Evolutionary conservation across 2,888 invertebrate species (phyloP).

Genomic region (Oscheius sp.): DNA sequence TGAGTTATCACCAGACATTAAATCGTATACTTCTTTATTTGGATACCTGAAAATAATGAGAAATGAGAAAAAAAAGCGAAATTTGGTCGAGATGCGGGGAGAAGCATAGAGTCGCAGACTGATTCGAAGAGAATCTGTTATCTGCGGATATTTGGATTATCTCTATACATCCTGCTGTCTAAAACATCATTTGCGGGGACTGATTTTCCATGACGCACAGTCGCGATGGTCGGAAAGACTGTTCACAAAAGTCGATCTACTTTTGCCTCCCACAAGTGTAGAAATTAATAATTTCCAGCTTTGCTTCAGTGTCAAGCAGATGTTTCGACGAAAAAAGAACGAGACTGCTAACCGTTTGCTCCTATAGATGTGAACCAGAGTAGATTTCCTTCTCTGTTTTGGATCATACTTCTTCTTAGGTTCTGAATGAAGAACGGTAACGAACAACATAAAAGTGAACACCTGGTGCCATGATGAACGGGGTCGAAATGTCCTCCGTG

Average conservation of each 20-base stretch:
- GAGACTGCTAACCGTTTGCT: neutral
- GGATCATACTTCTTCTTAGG: neutral
- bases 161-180: neutral
- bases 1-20: neutral
- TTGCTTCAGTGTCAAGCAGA: neutral
- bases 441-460: neutral
- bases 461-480: neutral
- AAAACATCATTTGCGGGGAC: neutral
- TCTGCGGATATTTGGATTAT: slow-evolving; percentile 7
- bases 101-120: neutral
- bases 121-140: neutral
- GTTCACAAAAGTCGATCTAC: neutral
- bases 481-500: neutral
- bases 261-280: neutral
- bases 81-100: neutral
- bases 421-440: neutral
- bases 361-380: slow-evolving; percentile 4
- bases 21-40: neutral
- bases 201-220: too few relatives aligned
- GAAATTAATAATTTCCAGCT: neutral
- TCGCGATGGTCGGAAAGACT: too few relatives aligned
- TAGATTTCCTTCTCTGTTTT: neutral
- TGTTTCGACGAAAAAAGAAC: slow-evolving; percentile 4
- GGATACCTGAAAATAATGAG: neutral
- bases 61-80: neutral